Evolutionary conservation across 2,113 vertebrate species (phyloP), one percentile per base, ranked within the genome.

Genomic region (Chaenocephalus aceratus): DNA sequence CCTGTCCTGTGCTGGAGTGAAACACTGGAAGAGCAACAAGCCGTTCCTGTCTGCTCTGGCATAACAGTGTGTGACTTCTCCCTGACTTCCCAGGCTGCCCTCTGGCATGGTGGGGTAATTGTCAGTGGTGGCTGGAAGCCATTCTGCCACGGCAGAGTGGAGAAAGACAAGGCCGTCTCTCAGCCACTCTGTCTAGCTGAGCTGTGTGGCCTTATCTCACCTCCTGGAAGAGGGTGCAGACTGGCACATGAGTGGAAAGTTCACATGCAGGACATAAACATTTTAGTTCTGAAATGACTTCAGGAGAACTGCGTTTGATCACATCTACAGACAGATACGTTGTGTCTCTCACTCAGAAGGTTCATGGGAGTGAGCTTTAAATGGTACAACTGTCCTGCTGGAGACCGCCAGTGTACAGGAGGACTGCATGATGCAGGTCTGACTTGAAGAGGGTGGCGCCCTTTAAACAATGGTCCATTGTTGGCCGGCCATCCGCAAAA

Each of bases 31-130:
- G 78, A 89, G 86, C 87, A 92, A 91, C 91, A 92, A 91, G 88
- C 81, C 82, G 73, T 85, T 84, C 79, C 91, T 83, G 90, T 91
- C 81, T 79, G 81, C 76, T 84, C 80, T 90, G 90, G 90, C 88
- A 88, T 88, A 91, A 91, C 90, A 91, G 73, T 68, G 72, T 91
- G 86, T 94, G 94, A 95, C 94, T 94, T 93, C 87, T 93, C 75
- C 71, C 82, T 94, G 95, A 94, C 93, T 95, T 94, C 91, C 88
- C 91, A 90, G 83, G 83, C 85, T 91, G 87, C 86, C 86, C 89
- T 88, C 81, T 88, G 79, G 87, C 91, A 87, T 74, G 57, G 77
- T 26, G 74, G 90, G 87, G 73, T 88, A 88, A 91, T 93, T 92
- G 92, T 89, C 84, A 87, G 67, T 53, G 54, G 89, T 91, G 86